These are phyloP conservation scores for Bombylius discolor DNA, from an alignment of 2,888 invertebrate species.

Conservation along the genomic window DNA sequence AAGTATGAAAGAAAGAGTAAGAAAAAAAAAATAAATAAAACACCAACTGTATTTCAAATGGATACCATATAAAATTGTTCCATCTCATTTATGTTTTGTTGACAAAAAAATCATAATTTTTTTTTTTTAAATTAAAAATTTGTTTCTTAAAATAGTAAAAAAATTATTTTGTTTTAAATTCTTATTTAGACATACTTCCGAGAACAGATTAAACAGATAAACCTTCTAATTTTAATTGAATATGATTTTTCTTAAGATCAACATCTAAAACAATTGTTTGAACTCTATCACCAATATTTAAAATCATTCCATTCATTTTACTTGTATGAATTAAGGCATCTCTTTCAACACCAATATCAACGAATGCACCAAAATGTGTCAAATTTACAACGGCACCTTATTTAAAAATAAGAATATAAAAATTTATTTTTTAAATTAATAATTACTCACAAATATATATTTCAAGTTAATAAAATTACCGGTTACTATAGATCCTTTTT, in stretches of 20 bases:
- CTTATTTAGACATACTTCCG: no score
- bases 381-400: conserved; percentile 72
- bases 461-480: conserved; percentile 35
- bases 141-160: no score
- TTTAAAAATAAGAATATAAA: background rate
- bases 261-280: conserved; percentile 49
- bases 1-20: no score
- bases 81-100: no score
- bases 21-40: no score
- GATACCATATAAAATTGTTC: no score
- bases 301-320: conserved; percentile 41
- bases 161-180: no score
- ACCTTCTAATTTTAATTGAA: conserved; percentile 41
- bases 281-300: conserved; percentile 56
- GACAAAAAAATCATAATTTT: no score
- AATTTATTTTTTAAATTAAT: background rate
- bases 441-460: background rate
- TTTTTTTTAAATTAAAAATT: no score
- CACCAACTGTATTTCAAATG: no score
- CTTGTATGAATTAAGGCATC: conserved; percentile 58
- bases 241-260: conserved; percentile 43
- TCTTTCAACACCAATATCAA: conserved; percentile 66
- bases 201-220: background rate
- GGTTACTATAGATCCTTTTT: conserved; percentile 46
- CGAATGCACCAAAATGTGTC: conserved; percentile 83